A percentile compares a stretch with the other conserved stretches of the same genome.
phyloP scores from a whole-genome alignment of 2,797 vertebrate species.

The Adelosebastes latens region DNA sequence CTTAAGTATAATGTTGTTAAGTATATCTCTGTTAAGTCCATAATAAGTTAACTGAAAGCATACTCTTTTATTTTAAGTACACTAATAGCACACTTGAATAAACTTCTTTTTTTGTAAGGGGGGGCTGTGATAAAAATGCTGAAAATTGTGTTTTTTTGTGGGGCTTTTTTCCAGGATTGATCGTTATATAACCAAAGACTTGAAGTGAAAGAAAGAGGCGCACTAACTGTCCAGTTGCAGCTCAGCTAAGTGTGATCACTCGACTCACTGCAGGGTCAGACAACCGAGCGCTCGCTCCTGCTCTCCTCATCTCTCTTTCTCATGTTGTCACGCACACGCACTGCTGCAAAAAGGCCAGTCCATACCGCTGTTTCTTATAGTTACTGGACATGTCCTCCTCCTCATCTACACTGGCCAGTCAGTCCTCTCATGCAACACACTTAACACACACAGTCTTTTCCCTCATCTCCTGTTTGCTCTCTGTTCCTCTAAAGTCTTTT shows the following conservation, averaged over 20 bases:
- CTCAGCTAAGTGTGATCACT: conserved; percentile 20
- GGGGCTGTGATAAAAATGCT: background rate
- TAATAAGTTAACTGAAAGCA: no score
- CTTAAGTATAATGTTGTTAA: no score
- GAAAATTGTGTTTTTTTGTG: background rate
- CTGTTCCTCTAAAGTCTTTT: conserved; percentile 40
- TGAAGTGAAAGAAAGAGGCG: background rate
- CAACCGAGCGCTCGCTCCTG: conserved; percentile 17
- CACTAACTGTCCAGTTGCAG: conserved; percentile 14
- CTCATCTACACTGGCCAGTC: conserved; percentile 15
- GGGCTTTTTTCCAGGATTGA: background rate
- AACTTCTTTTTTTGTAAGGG: no score
- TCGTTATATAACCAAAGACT: conserved; percentile 38
- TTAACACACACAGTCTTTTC: background rate
- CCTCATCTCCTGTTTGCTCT: conserved; percentile 40
- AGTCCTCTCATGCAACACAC: background rate
- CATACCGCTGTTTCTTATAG: conserved; percentile 18
- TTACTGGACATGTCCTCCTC: conserved; percentile 12
- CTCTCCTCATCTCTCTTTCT: conserved; percentile 27
- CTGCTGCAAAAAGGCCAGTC: conserved; percentile 17
- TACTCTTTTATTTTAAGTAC: no score
- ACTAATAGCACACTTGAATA: no score
- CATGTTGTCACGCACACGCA: conserved; percentile 39
- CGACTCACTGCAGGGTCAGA: conserved; percentile 40
- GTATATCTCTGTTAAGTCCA: no score